A percentile compares a stretch with the other conserved stretches of the same genome.
Evolutionary conservation across 2,797 vertebrate genomes (phyloP).

Genomic region (Nannoperca obscura): DNA sequence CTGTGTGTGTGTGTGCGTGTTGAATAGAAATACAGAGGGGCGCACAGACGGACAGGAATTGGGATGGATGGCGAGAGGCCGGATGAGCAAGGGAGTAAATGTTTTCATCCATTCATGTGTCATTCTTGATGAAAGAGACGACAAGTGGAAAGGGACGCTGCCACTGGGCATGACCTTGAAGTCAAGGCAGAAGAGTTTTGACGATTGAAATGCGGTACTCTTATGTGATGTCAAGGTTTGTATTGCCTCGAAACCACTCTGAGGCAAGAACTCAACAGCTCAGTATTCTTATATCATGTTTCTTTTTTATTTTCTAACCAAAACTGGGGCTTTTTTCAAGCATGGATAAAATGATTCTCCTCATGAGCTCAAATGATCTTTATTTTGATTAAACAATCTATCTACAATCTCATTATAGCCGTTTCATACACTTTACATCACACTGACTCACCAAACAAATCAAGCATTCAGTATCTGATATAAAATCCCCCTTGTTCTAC

Average conservation of each 20-base stretch:
- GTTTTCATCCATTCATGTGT: constrained; percentile 3
- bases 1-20: constrained; percentile 14
- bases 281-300: background rate
- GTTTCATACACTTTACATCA: constrained; percentile 59
- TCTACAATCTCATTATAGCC: constrained; percentile 37
- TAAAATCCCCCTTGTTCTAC: constrained; percentile 46
- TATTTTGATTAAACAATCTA: constrained; percentile 48
- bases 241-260: background rate
- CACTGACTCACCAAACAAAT: constrained; percentile 51
- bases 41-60: constrained; percentile 9
- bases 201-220: background rate
- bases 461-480: constrained; percentile 56
- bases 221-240: background rate
- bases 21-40: background rate
- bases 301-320: constrained; percentile 1
- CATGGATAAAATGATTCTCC: constrained; percentile 6
- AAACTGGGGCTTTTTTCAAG: constrained; percentile 12
- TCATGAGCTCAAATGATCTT: constrained; percentile 22
- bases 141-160: background rate
- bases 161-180: constrained; percentile 5
- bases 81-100: background rate
- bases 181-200: background rate
- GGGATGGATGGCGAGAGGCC: background rate
- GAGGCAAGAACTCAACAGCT: background rate
- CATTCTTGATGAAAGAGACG: constrained; percentile 11